These are phyloP conservation scores for Nycticorax nycticorax DNA, from an alignment of 2,113 vertebrate species.

Conservation along the genomic window DNA sequence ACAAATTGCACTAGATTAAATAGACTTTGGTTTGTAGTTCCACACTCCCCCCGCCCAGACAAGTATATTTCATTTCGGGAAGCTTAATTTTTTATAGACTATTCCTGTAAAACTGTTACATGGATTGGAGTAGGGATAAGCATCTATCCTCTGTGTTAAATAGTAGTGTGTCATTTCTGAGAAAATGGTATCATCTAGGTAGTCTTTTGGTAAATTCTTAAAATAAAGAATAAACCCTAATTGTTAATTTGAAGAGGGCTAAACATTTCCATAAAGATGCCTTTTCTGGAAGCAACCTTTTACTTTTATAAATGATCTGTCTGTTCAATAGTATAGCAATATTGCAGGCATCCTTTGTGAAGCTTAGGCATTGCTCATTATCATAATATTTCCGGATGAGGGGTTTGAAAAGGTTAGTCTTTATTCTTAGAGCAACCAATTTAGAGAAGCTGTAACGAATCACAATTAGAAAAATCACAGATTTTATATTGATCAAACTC, in stretches of 20 bases:
- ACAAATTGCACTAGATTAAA: slow-evolving; percentile 44
- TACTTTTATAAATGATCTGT: slow-evolving; percentile 52
- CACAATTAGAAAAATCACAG: slow-evolving; percentile 25
- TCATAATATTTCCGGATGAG: slow-evolving; percentile 43
- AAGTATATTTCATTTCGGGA: slow-evolving; percentile 48
- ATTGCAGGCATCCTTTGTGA: slow-evolving; percentile 23
- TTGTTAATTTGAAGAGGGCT: slow-evolving; percentile 47
- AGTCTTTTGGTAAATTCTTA: neutral
- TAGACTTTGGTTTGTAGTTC: neutral
- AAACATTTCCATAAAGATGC: slow-evolving; percentile 42
- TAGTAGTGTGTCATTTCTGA: slow-evolving; percentile 31
- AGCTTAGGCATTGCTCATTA: slow-evolving; percentile 46
- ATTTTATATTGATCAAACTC: slow-evolving; percentile 24
- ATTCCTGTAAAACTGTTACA: slow-evolving; percentile 39
- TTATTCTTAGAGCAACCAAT: neutral
- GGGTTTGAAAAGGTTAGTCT: slow-evolving; percentile 48
- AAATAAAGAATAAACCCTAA: slow-evolving; percentile 12
- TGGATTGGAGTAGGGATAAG: slow-evolving; percentile 23
- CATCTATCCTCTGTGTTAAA: slow-evolving; percentile 49
- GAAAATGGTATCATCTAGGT: slow-evolving; percentile 39
- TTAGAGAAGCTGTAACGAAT: slow-evolving; percentile 13
- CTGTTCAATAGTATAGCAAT: slow-evolving; percentile 20
- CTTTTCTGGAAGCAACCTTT: slow-evolving; percentile 57
- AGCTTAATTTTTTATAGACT: slow-evolving; percentile 48
- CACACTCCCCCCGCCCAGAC: neutral